Evolutionary conservation across 2,797 vertebrate genomes (phyloP), one percentile per base, ranked within the genome.

Genomic region (Channallabes apus): DNA sequence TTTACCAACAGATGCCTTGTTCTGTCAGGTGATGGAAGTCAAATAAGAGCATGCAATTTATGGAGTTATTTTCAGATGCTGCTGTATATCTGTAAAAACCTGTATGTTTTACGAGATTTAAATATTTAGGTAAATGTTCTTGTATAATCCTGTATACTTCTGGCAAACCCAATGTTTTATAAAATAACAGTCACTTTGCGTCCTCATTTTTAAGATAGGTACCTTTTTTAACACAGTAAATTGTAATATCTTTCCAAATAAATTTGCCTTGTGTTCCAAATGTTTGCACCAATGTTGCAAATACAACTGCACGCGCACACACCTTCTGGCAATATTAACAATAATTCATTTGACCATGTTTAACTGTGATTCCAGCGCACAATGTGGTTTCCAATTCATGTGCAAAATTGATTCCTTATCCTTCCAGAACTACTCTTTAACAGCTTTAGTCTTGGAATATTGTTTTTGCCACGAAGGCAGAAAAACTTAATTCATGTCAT

Each of bases 1-100:
- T 93, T 92, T 93, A 94, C 95, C 95, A 95, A 93, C 92, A 92
- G 94, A 95, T 93, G 95, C 94, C 94, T 96, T 93, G 88, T 91
- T 87, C 92, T 94, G 93, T 94, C 91, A 92, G 91, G 88, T 88
- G 90, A 88, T 90, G 83, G 82, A 82, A 91, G 89, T 88, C 85
- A 85, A 88, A 90, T 86, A 80, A 71, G 38, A 86, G 59, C 86
- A 88, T 90, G 84, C 84, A 88, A 89, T 87, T 76, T 61, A 38
- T 85, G 61, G 75, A 93, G 88, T 93, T 90, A 29, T 89, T 92
- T 93, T 91, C 68, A 58, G 89, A 83, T 91, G 94, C 94, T 95
- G 94, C 94, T 96, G 92, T 94, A 94, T 90, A 89, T 94, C 93
- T 94, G 93, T 91, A 93, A 67, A 80, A 77, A 67, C 91, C 89